phyloP scores from a whole-genome alignment of 2,113 vertebrate genomes.

The Megaleporinus macrocephalus region DNA sequence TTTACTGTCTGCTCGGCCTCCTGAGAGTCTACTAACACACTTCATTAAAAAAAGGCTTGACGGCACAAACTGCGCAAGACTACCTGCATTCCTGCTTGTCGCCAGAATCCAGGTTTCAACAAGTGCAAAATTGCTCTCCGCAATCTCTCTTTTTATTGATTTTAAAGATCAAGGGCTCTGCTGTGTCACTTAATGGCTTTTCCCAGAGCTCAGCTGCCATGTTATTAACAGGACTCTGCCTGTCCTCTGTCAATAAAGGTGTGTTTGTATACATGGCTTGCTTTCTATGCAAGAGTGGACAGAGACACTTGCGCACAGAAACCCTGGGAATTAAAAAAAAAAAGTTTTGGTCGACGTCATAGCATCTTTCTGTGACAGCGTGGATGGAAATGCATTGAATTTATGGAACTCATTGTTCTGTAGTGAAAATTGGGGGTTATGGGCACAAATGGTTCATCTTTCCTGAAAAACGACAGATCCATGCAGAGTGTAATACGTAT shows the following conservation, averaged over 20 bases:
- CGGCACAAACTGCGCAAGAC: conserved; percentile 9
- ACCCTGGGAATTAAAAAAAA: conserved; percentile 25
- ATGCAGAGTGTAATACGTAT: not conserved
- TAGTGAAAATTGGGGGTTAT: not conserved
- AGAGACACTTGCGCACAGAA: not conserved
- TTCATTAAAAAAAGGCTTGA: conserved; percentile 39
- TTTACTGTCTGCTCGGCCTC: not conserved
- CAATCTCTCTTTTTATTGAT: conserved; percentile 25
- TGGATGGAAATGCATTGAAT: not conserved
- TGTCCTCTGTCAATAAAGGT: conserved; percentile 41
- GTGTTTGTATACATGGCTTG: conserved; percentile 8
- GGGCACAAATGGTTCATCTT: conserved; percentile 9
- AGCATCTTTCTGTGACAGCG: not conserved
- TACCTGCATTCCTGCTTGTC: conserved; percentile 21
- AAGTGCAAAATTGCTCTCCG: conserved; percentile 25
- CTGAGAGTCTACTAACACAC: conserved; percentile 20
- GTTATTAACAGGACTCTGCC: conserved; percentile 27
- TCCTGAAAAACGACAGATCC: not conserved
- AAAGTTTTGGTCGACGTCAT: conserved; percentile 18
- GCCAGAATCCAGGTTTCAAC: conserved; percentile 34
- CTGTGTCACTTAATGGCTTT: conserved; percentile 28
- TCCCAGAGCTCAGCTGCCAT: conserved; percentile 8
- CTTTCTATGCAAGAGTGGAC: conserved; percentile 7
- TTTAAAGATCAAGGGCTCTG: conserved; percentile 28
- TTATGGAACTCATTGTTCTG: not conserved